These are phyloP conservation scores for Montipora capitata DNA, from an alignment of 92 coral and sea anemone genomes.

Conservation along the genomic window DNA sequence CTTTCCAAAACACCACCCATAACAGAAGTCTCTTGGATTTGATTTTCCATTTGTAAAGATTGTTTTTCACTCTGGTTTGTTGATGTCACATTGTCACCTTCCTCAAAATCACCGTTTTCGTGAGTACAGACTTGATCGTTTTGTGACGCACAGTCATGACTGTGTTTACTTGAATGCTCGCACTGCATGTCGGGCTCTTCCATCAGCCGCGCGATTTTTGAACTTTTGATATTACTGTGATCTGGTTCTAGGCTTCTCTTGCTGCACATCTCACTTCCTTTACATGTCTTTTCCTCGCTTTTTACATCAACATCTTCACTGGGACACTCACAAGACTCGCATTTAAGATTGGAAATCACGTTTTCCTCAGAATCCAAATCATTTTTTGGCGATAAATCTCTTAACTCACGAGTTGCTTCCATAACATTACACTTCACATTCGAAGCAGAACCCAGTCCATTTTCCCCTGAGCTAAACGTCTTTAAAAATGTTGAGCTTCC, in stretches of 20 bases:
- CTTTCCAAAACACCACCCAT: neutral
- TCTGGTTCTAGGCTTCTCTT: constrained; percentile 72
- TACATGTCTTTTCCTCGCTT: constrained; percentile 39
- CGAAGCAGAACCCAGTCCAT: constrained; percentile 12
- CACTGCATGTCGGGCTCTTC: constrained; percentile 95
- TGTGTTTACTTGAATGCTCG: constrained; percentile 88
- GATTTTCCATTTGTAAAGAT: constrained; percentile 11
- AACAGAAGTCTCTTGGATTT: neutral
- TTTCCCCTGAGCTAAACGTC: constrained; percentile 5
- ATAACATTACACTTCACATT: constrained; percentile 23
- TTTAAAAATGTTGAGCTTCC: constrained; percentile 30
- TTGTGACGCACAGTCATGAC: constrained; percentile 38
- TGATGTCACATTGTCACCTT: neutral
- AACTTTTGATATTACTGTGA: constrained; percentile 91
- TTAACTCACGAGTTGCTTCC: constrained; percentile 15
- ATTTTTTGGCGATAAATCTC: constrained; percentile 18
- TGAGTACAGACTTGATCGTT: constrained; percentile 18
- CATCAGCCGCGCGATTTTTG: constrained; percentile 75
- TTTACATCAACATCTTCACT: constrained; percentile 57
- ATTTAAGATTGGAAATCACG: constrained; percentile 55
- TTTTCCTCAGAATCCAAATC: constrained; percentile 29
- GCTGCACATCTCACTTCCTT: constrained; percentile 37
- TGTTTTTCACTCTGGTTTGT: constrained; percentile 4
- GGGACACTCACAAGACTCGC: constrained; percentile 75
- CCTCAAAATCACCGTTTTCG: neutral